Evolutionary conservation across 2,888 invertebrate genomes (phyloP).

Genomic region (Aphidius colemani): DNA sequence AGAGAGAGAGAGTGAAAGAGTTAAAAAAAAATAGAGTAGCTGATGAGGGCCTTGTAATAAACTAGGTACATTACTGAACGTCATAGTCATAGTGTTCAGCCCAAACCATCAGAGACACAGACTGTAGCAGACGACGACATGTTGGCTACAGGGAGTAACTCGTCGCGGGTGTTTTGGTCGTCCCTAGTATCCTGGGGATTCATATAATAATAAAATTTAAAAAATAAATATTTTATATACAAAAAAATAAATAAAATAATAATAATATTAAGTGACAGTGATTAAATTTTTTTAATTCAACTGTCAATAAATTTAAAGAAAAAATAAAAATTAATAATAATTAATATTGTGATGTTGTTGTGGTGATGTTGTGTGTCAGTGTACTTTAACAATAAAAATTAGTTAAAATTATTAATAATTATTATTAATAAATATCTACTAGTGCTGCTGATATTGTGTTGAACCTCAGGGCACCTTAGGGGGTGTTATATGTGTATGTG

Average conservation of each 20-base stretch:
- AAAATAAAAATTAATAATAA: too few species aligned
- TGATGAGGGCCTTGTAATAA: slow-evolving; percentile 11
- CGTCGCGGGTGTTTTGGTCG: slow-evolving; percentile 54
- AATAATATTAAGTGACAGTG: too few species aligned
- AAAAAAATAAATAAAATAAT: slow-evolving; percentile 2
- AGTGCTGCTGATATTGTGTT: slow-evolving; percentile 19
- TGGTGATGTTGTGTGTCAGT: too few species aligned
- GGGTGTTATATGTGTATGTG: slow-evolving; percentile 16
- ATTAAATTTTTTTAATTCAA: too few species aligned
- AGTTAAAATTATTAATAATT: too few species aligned
- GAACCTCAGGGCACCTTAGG: slow-evolving; percentile 5
- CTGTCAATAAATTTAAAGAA: too few species aligned
- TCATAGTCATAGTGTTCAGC: slow-evolving; percentile 40
- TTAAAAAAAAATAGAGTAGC: too few species aligned
- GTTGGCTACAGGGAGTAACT: slow-evolving; percentile 60
- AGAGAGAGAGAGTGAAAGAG: too few species aligned
- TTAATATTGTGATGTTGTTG: too few species aligned
- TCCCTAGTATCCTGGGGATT: slow-evolving; percentile 47
- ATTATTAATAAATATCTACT: background rate
- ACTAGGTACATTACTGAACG: slow-evolving; percentile 24
- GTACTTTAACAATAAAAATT: too few species aligned
- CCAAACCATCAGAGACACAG: background rate
- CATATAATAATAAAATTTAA: background rate
- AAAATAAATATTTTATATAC: background rate
- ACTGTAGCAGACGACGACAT: slow-evolving; percentile 62